Base-by-base conservation (phyloP, 2,888 invertebrate species). In the Andrena marginata region DNA sequence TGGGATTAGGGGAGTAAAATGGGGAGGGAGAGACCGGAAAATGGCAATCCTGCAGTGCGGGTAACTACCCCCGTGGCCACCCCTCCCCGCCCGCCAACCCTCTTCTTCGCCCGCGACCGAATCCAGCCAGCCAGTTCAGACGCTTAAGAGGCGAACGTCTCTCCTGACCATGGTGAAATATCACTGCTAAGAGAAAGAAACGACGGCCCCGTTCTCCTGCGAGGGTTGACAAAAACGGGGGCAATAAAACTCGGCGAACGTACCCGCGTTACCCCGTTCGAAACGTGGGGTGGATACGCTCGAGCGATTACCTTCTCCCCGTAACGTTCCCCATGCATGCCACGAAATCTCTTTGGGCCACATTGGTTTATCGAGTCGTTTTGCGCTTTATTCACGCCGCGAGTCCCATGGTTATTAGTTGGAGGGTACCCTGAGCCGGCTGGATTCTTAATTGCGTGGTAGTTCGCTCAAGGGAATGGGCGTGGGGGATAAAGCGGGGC, bases 21-120 rank as follows among this genome's bases (percentile, higher is more conserved):
- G 87, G 87, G 65, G 86, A 86, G 82, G 76, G 84, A 63, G 84
- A 80, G 80, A 86, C 69, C 90, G 90, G 91, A 90, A 92, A 92
- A 91, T 91, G 90, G 91, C 92, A 91, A 93, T 92, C 91, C 90
- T 89, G 90, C 93, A 91, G 86, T 90, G 89, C 89, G 90, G 90
- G 85, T 85, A 89, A 90, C 91, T 90, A 89, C 84, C 83, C 83
- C 82, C 77, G 10, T 33, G 35, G 31, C 81, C 78, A 13, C 2
- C 49, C 42, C 29, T 31, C 49, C 33, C 35, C 60, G 13, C 5
- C 42, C 16, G 42, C 42, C 42, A 42, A 42, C 56, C 56, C 85
- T 80, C 71, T 82, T 81, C 83, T 83, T 73, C 74, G 73, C 54
- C 70, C 42, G 29, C 76, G 49, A 67, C 62, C 65, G 49, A 64